Evolutionary conservation across 2,888 invertebrate species (phyloP), one percentile per base, ranked within the genome.

Genomic region (Hofmannophila pseudospretella): DNA sequence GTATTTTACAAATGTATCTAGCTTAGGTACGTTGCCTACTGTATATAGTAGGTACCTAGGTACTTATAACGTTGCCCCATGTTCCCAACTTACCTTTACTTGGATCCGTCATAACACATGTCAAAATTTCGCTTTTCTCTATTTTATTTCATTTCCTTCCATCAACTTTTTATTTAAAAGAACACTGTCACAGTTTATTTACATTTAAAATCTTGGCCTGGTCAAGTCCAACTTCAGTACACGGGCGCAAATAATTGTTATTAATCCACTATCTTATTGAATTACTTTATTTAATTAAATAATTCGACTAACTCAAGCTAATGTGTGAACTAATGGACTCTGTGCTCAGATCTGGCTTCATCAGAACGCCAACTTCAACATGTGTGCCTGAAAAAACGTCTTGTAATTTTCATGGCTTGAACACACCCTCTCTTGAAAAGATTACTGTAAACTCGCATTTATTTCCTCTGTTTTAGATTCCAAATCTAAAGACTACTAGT

Each of bases 291-390:
- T 63, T 82, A 86, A 86, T 86, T 85, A 73, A 74, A 81, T 84
- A 81, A 85, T 84, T 81, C 74, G 69, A 77, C 84, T 85, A 85
- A 86, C 81, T 79, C 75, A 60, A 54, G 45, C 72, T 85, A 86
- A 86, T 86, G 86, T 84, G 82, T 62, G 85, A 81, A 86, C 85
- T 82, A 86, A 86, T 86, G 84, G 80, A 80, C 69, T 75, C 56
- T 62, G 69, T 79, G 63, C 72, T 54, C 62, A 50, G 81, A 73
- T 84, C 84, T 86, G 86, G 84, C 86, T 82, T 32, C 86, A 81
- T 31, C 45, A 58, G 54, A 54, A 63, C 59, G 54, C 59, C 61
- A 55, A 54, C 62, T 65, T 61, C 65, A 65, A 74, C 78, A 81
- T 72, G 69, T 84, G 82, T 67, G 67, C 44, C 47, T 46, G 51